Percentiles rank a stretch among this genome's conserved stretches.
Conservation (phyloP, 2,888 invertebrate species). For the Cabera pusaria region DNA sequence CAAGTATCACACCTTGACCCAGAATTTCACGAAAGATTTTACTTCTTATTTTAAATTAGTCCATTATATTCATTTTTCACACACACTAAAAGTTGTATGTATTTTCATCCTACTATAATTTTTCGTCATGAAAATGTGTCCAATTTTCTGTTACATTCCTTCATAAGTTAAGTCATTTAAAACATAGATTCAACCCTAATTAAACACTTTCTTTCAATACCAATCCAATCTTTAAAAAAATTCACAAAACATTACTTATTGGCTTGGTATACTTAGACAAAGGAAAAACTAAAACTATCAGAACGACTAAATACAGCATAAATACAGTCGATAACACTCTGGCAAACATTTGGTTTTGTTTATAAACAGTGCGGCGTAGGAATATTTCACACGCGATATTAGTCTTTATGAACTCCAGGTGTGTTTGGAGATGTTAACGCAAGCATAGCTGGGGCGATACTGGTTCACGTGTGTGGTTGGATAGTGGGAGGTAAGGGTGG, state of each 20-base stretch:
- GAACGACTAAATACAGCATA: slow-evolving; percentile 64
- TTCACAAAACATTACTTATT: slow-evolving; percentile 15
- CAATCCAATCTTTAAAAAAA: slow-evolving; percentile 1
- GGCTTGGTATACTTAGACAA: slow-evolving; percentile 63
- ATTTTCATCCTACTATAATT: too few species aligned
- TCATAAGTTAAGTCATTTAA: too few species aligned
- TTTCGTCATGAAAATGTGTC: too few species aligned
- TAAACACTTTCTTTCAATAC: slow-evolving; percentile 1
- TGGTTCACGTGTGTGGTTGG: slow-evolving; percentile 10
- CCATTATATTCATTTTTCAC: too few species aligned
- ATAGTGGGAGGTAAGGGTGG: slow-evolving; percentile 8
- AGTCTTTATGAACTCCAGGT: neutral
- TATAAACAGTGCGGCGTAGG: slow-evolving; percentile 5
- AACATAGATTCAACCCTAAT: too few species aligned
- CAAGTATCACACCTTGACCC: too few species aligned
- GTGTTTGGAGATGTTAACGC: slow-evolving; percentile 34
- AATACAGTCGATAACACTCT: slow-evolving; percentile 60
- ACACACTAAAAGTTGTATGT: too few species aligned
- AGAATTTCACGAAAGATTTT: too few species aligned
- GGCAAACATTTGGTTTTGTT: slow-evolving; percentile 45
- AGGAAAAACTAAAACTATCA: slow-evolving; percentile 67
- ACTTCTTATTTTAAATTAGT: too few species aligned
- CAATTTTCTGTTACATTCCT: too few species aligned
- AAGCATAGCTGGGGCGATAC: slow-evolving; percentile 19
- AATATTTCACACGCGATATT: neutral